Conservation (phyloP, 2,888 invertebrate genomes). For the Sesia bembeciformis region DNA sequence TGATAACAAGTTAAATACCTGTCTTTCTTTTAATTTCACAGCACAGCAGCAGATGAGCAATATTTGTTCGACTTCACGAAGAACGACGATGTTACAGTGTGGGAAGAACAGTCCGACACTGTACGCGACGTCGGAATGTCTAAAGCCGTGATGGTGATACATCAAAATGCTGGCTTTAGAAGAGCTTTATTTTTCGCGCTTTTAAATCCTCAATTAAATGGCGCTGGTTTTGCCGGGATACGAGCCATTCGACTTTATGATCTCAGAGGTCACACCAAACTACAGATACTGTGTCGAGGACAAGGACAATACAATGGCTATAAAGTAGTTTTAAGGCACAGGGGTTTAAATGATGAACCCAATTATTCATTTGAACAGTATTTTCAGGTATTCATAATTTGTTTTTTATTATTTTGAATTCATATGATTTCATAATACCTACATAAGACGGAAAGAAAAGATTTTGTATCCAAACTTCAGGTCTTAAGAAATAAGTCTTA, state of each 20-base stretch:
- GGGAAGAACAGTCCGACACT: constrained; percentile 79
- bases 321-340: constrained; percentile 76
- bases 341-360: constrained; percentile 69
- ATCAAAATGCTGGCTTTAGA: constrained; percentile 74
- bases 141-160: constrained; percentile 74
- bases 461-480: too few species aligned
- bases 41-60: constrained; percentile 30
- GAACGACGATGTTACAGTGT: constrained; percentile 57
- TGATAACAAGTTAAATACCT: not conserved
- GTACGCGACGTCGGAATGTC: constrained; percentile 79
- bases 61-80: constrained; percentile 77
- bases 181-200: constrained; percentile 78
- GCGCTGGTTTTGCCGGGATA: constrained; percentile 79
- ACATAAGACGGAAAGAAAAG: too few species aligned
- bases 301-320: constrained; percentile 75
- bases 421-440: too few species aligned
- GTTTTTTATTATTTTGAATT: constrained; percentile 2
- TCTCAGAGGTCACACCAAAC: constrained; percentile 55
- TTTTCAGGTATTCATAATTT: constrained; percentile 57
- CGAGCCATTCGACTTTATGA: constrained; percentile 63
- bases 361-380: constrained; percentile 77
- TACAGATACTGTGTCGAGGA: constrained; percentile 71
- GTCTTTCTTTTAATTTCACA: constrained; percentile 11
- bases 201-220: constrained; percentile 78
- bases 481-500: not conserved